Percentiles rank a stretch among this genome's conserved stretches.
These are phyloP conservation scores for Chaunax sp. DNA, from an alignment of 2,797 vertebrate species.

Conservation along the genomic window DNA sequence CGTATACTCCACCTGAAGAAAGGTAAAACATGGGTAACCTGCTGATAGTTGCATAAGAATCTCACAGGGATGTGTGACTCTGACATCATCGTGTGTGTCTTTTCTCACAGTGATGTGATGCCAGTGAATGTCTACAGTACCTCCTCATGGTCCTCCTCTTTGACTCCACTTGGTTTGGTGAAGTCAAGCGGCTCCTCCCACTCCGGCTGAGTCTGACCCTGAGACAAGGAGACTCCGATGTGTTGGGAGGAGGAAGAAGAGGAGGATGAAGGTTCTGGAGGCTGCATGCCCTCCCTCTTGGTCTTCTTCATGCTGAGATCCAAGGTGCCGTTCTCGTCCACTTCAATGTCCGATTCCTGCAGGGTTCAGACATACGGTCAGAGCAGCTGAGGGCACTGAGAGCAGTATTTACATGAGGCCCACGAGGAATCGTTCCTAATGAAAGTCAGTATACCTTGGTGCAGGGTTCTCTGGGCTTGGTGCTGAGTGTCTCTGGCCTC, in stretches of 20 bases:
- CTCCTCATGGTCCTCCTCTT: conserved; percentile 93
- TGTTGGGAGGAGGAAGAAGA: conserved; percentile 83
- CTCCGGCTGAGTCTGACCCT: conserved; percentile 89
- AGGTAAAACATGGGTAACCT: not conserved
- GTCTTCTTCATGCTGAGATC: conserved; percentile 98
- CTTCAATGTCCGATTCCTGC: conserved; percentile 93
- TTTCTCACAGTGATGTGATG: not conserved
- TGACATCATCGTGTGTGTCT: too few species aligned
- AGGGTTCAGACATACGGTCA: not conserved
- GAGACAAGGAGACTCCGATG: conserved; percentile 83
- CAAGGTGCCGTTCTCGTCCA: conserved; percentile 97
- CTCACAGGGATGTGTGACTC: not conserved
- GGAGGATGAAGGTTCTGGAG: conserved; percentile 86
- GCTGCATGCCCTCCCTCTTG: conserved; percentile 88
- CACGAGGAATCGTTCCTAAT: not conserved
- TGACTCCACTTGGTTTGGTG: conserved; percentile 90
- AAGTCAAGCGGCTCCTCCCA: conserved; percentile 98
- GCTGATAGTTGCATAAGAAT: not conserved
- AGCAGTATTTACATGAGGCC: too few species aligned
- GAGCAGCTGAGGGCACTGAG: not conserved
- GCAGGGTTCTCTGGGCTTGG: conserved; percentile 83
- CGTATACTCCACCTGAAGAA: conserved; percentile 88
- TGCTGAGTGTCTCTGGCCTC: conserved; percentile 93
- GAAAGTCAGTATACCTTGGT: conserved; percentile 79
- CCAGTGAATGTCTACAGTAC: conserved; percentile 71